Percentiles rank a stretch among this genome's conserved stretches.
phyloP scores from a whole-genome alignment of 2,113 vertebrate species.

The Chloropsis hardwickii region DNA sequence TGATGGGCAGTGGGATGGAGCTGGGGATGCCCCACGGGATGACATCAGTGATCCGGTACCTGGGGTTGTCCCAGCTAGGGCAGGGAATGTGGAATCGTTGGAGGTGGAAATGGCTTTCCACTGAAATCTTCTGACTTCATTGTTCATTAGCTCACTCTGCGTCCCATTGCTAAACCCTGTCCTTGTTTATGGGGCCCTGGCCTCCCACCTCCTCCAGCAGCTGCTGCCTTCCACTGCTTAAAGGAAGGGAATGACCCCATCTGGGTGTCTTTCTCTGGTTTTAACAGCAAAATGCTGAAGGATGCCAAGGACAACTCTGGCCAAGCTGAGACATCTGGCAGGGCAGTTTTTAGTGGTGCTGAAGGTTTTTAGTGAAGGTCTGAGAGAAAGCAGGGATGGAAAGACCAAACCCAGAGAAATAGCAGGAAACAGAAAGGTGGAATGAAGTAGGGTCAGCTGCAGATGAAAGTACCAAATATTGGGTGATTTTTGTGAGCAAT shows the following conservation, averaged over 20 bases:
- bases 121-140: background rate
- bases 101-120: background rate
- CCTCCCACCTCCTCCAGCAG: background rate
- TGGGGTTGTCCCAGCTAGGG: background rate
- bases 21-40: background rate
- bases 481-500: background rate
- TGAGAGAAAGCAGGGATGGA: background rate
- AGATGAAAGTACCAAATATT: background rate
- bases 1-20: background rate
- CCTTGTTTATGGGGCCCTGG: background rate
- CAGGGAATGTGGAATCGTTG: background rate
- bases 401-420: background rate
- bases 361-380: background rate
- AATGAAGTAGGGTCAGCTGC: accelerated
- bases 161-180: background rate
- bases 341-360: background rate
- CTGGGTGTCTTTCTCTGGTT: background rate
- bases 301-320: background rate
- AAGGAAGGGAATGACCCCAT: accelerated
- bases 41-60: accelerated
- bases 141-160: background rate
- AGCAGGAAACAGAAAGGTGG: background rate
- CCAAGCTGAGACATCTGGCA: background rate
- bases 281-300: background rate
- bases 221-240: background rate